phyloP scores from a whole-genome alignment of 1,140 invertebrate genomes.

The Heterodera carotae region DNA sequence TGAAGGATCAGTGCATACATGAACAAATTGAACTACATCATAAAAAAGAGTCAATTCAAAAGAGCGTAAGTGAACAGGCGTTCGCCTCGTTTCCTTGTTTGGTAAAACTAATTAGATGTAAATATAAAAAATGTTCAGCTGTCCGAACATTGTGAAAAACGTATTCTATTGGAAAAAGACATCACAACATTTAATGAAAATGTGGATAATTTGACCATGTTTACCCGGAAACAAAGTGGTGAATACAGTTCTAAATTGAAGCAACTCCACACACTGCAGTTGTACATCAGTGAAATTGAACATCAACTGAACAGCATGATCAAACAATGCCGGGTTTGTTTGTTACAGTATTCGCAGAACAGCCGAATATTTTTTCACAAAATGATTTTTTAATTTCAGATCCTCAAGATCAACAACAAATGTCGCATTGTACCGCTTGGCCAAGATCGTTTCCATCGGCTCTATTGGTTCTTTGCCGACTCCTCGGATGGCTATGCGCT shows the following conservation, averaged over 20 bases:
- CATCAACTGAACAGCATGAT: neutral
- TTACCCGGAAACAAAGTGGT: neutral
- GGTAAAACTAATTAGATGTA: too few relatives aligned
- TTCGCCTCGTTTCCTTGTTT: too few relatives aligned
- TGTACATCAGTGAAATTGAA: neutral
- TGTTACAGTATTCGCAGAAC: neutral
- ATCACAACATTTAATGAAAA: neutral
- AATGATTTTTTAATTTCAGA: neutral
- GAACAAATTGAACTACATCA: neutral
- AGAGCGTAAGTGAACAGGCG: neutral
- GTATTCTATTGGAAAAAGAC: neutral
- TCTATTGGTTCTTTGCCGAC: conserved; percentile 12
- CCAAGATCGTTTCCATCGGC: conserved; percentile 7
- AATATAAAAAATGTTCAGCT: neutral
- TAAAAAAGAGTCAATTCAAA: neutral
- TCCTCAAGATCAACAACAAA: conserved; percentile 2
- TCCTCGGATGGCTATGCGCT: neutral
- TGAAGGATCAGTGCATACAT: neutral
- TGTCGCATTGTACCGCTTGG: conserved; percentile 1
- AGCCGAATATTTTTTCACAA: neutral
- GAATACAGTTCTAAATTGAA: neutral
- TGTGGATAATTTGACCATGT: neutral
- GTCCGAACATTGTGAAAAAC: neutral
- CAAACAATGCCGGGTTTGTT: neutral
- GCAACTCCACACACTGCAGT: neutral